phyloP scores from a whole-genome alignment of 2,888 invertebrate genomes.

The Stegana nigrithorax region DNA sequence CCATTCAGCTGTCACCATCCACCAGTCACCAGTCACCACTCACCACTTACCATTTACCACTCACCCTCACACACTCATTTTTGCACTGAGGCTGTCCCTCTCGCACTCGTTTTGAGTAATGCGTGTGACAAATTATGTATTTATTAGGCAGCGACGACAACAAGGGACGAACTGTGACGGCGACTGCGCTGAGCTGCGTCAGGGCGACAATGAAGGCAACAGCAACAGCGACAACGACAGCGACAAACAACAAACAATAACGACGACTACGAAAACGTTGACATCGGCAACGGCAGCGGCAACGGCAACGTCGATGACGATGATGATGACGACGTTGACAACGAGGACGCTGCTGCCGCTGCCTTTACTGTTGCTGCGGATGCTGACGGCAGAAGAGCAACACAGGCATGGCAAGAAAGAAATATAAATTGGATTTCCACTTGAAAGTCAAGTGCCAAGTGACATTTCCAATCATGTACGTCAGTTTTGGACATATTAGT shows the following conservation, averaged over 20 bases:
- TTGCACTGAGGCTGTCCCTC: not conserved
- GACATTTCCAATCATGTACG: slow-evolving; percentile 19
- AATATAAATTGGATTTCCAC: slow-evolving; percentile 30
- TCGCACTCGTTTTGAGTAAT: not conserved
- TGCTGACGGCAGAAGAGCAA: too few relatives aligned
- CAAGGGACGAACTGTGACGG: too few relatives aligned
- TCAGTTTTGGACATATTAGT: slow-evolving; percentile 24
- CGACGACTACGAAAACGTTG: slow-evolving; percentile 43
- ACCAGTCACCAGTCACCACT: too few relatives aligned
- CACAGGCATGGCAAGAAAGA: too few relatives aligned
- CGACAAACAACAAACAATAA: slow-evolving; percentile 13
- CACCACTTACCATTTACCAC: too few relatives aligned
- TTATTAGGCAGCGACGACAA: slow-evolving; percentile 10
- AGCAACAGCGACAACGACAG: slow-evolving; percentile 10
- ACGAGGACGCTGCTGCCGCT: slow-evolving; percentile 21
- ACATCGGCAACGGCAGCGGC: slow-evolving; percentile 24
- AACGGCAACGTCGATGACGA: too few relatives aligned
- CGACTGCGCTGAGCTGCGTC: too few relatives aligned
- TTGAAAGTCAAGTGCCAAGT: slow-evolving; percentile 17
- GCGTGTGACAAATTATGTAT: slow-evolving; percentile 15
- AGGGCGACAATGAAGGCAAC: slow-evolving; percentile 29
- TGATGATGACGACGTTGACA: too few relatives aligned
- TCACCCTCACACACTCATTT: not conserved
- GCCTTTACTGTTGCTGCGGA: too few relatives aligned
- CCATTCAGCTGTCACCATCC: too few relatives aligned